Percentiles rank a stretch among this genome's conserved stretches.
phyloP scores from a whole-genome alignment of 2,113 vertebrate species.

The Bucco capensis region DNA sequence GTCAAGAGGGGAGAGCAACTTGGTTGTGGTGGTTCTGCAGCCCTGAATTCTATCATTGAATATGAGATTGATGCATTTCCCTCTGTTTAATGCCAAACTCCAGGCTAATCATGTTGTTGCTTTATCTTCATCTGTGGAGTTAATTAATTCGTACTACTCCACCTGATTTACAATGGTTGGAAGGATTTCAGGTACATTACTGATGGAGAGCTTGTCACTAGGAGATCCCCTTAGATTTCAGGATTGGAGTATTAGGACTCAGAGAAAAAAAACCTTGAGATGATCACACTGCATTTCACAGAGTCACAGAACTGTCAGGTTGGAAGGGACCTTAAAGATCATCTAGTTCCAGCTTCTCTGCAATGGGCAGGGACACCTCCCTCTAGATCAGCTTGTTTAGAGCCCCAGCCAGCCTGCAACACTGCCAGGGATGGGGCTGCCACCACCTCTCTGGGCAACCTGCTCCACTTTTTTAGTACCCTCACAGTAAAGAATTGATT shows the following conservation, averaged over 20 bases:
- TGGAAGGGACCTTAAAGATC: too few relatives aligned
- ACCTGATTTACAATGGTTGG: not conserved
- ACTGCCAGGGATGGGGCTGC: too few relatives aligned
- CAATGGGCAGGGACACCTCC: too few relatives aligned
- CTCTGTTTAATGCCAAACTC: not conserved
- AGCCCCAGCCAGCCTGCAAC: too few relatives aligned
- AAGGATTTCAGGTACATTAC: not conserved
- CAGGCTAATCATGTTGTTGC: not conserved
- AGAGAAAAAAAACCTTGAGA: not conserved
- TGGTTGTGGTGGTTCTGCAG: not conserved
- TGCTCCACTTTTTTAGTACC: too few relatives aligned
- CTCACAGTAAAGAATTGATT: too few relatives aligned
- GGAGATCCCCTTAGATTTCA: not conserved
- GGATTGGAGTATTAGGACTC: not conserved
- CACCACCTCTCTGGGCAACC: too few relatives aligned
- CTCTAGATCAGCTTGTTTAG: too few relatives aligned
- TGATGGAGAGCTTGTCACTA: not conserved
- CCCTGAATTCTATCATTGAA: accelerated
- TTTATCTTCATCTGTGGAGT: not conserved
- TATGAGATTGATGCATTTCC: not conserved
- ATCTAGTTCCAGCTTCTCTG: too few relatives aligned
- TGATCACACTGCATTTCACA: too few relatives aligned
- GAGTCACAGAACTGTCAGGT: too few relatives aligned
- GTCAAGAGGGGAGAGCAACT: not conserved
- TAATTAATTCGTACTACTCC: not conserved